A percentile compares a stretch with the other conserved stretches of the same genome.
phyloP scores from a whole-genome alignment of 1,140 invertebrate species.

The Drosophila mayri region DNA sequence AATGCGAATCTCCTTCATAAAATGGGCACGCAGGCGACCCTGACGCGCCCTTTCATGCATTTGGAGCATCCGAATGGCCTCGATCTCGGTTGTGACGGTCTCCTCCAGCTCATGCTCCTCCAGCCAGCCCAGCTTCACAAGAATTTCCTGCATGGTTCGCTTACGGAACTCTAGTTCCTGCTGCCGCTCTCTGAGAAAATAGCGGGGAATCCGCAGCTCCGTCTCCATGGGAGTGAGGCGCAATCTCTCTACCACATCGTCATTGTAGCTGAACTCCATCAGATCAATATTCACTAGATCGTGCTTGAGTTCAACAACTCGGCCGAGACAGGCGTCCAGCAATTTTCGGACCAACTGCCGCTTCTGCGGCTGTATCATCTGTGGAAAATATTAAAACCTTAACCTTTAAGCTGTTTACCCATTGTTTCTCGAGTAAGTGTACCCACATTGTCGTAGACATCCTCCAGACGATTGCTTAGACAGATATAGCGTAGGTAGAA shows the following conservation, averaged over 20 bases:
- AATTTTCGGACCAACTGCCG: slow-evolving; percentile 91
- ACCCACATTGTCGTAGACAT: slow-evolving; percentile 92
- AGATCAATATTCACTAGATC: slow-evolving; percentile 94
- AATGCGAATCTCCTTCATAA: slow-evolving; percentile 94
- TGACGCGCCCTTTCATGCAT: slow-evolving; percentile 96
- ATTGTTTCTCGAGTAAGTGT: neutral
- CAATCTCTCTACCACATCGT: slow-evolving; percentile 89
- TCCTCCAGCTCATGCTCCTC: slow-evolving; percentile 87
- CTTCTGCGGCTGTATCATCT: slow-evolving; percentile 96
- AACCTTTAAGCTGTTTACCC: no score
- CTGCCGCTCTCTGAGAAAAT: slow-evolving; percentile 89
- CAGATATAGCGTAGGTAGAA: slow-evolving; percentile 89
- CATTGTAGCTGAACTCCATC: slow-evolving; percentile 94
- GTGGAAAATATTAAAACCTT: neutral
- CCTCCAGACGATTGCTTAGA: slow-evolving; percentile 90
- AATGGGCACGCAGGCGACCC: slow-evolving; percentile 92
- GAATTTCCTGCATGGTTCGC: slow-evolving; percentile 88
- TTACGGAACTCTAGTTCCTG: slow-evolving; percentile 87
- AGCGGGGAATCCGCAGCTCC: slow-evolving; percentile 89
- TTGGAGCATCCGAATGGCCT: slow-evolving; percentile 94
- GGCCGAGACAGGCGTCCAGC: slow-evolving; percentile 92
- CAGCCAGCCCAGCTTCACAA: slow-evolving; percentile 89
- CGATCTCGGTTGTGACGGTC: slow-evolving; percentile 90
- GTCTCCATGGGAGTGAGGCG: slow-evolving; percentile 88
- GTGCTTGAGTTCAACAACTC: slow-evolving; percentile 92